Conservation (phyloP, 2,113 vertebrate species). For the Piaya cayana region DNA sequence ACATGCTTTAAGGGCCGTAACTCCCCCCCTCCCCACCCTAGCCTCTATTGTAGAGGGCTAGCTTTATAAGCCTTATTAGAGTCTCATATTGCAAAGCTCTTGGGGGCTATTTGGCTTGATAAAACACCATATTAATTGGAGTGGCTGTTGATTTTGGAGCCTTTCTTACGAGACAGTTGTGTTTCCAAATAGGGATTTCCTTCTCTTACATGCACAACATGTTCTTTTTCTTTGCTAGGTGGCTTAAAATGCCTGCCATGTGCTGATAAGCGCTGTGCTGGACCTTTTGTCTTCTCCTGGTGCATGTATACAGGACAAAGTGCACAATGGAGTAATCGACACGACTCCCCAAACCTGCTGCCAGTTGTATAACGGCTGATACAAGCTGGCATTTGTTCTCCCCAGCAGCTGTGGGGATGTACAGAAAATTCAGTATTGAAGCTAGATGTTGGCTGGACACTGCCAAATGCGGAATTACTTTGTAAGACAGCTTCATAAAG, state of each 20-base stretch:
- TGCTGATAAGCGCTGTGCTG: constrained; percentile 44
- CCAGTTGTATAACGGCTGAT: background rate
- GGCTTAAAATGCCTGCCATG: constrained; percentile 39
- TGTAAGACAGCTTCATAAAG: background rate
- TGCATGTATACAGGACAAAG: background rate
- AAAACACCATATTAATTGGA: constrained; percentile 53
- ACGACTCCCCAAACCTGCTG: background rate
- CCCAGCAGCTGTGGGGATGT: background rate
- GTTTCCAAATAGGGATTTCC: constrained; percentile 55
- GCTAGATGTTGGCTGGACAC: background rate
- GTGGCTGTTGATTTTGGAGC: constrained; percentile 58
- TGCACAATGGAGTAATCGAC: background rate
- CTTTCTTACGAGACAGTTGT: background rate
- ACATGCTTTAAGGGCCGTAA: background rate
- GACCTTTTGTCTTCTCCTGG: constrained; percentile 17
- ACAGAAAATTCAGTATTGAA: background rate
- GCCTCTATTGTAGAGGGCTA: background rate
- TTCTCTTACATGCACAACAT: constrained; percentile 1
- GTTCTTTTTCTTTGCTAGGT: background rate
- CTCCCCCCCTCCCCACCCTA: background rate
- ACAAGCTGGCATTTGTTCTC: background rate
- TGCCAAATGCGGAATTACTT: background rate
- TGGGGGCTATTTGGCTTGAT: constrained; percentile 47
- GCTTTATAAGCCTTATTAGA: constrained; percentile 42
- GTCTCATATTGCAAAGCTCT: constrained; percentile 15